These are phyloP conservation scores for Xyliphius kryptos DNA, from an alignment of 2,113 vertebrate genomes.

Conservation along the genomic window DNA sequence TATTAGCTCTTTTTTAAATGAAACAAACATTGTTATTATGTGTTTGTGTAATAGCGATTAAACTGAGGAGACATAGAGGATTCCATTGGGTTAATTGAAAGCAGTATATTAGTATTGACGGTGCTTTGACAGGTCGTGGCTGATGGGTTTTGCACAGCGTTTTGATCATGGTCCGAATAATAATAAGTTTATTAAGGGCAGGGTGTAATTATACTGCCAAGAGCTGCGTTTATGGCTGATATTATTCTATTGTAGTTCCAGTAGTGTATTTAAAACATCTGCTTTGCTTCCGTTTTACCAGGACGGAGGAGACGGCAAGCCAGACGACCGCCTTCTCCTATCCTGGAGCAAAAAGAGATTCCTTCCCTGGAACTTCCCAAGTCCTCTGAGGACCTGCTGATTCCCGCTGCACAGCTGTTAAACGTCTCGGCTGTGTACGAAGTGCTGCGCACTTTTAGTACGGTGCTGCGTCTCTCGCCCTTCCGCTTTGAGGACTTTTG, in stretches of 20 bases:
- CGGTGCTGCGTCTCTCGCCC: constrained; percentile 88
- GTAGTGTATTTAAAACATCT: background rate
- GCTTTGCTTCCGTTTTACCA: constrained; percentile 18
- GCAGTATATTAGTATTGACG: no score
- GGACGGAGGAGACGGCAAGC: constrained; percentile 79
- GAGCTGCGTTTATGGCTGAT: no score
- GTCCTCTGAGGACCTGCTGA: constrained; percentile 91
- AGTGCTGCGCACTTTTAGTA: constrained; percentile 92
- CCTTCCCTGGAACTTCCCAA: constrained; percentile 83
- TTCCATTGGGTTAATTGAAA: no score
- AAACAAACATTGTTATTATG: no score
- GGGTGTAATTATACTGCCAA: no score
- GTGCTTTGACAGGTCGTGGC: no score
- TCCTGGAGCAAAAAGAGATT: constrained; percentile 90
- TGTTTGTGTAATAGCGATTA: no score
- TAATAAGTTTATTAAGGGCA: no score
- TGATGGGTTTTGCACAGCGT: no score
- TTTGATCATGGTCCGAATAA: no score
- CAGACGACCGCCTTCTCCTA: constrained; percentile 83
- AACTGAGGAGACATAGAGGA: no score
- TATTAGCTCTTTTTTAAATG: no score
- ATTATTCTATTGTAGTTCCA: background rate
- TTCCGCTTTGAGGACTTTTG: constrained; percentile 99
- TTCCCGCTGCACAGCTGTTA: constrained; percentile 86
- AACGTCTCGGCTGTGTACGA: constrained; percentile 89